phyloP scores from a whole-genome alignment of 2,888 invertebrate genomes.

The Sesia apiformis region DNA sequence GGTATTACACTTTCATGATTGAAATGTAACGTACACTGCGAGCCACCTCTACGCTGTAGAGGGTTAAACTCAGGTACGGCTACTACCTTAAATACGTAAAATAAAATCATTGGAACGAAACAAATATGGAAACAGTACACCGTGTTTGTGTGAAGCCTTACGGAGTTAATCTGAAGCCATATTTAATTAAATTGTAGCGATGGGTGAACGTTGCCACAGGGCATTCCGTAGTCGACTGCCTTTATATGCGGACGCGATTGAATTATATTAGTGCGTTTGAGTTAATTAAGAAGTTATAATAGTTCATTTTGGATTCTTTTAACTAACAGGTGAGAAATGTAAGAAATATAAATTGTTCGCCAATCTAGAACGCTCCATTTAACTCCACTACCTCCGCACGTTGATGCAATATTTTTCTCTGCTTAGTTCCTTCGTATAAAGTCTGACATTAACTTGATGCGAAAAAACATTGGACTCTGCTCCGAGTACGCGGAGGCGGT shows the following conservation, averaged over 20 bases:
- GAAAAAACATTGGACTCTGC: too few relatives aligned
- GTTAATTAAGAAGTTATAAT: not conserved
- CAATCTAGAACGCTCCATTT: too few relatives aligned
- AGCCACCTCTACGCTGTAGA: too few relatives aligned
- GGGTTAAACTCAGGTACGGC: not conserved
- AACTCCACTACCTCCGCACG: too few relatives aligned
- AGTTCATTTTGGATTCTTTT: not conserved
- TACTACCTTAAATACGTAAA: not conserved
- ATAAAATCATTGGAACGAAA: conserved; percentile 17
- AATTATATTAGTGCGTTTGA: not conserved
- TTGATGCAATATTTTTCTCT: too few relatives aligned
- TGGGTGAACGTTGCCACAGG: conserved; percentile 39
- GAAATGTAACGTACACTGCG: not conserved
- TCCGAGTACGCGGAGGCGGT: conserved; percentile 11
- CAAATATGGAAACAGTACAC: conserved; percentile 62
- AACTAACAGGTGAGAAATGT: not conserved
- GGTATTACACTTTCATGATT: conserved; percentile 3
- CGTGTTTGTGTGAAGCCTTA: conserved; percentile 57
- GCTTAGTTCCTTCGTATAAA: too few relatives aligned
- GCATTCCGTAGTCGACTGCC: conserved; percentile 46
- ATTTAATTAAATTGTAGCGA: conserved; percentile 70
- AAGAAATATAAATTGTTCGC: too few relatives aligned
- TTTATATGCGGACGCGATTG: conserved; percentile 5
- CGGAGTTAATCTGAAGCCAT: conserved; percentile 69
- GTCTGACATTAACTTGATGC: too few relatives aligned